Conservation (phyloP, 2,797 vertebrate genomes). For the Diceros bicornis region DNA sequence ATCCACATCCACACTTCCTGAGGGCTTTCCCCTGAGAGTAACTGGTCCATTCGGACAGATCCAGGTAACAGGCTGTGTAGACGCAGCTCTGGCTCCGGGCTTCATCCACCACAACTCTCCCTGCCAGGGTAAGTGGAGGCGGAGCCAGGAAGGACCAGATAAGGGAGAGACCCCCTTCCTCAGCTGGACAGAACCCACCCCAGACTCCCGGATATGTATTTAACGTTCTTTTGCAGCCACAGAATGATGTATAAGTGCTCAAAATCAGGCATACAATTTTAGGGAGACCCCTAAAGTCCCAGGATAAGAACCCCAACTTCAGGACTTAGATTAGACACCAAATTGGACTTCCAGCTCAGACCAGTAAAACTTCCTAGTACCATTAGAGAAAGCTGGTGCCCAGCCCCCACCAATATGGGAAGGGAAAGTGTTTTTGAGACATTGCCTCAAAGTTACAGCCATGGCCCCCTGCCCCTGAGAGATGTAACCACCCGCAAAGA, state of each 20-base stretch:
- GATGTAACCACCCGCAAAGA: not conserved
- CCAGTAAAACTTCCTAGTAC: not conserved
- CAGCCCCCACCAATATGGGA: not conserved
- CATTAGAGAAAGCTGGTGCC: not conserved
- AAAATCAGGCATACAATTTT: not conserved
- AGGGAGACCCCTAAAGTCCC: not conserved
- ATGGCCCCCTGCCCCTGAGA: not conserved
- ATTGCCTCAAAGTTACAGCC: not conserved
- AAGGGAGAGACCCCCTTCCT: not conserved
- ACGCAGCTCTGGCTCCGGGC: not conserved
- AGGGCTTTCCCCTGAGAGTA: not conserved
- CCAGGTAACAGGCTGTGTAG: not conserved
- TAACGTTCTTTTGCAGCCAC: not conserved
- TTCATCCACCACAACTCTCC: not conserved
- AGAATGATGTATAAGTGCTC: not conserved
- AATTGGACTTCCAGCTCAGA: not conserved
- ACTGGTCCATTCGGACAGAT: too few relatives aligned
- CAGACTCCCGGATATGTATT: not conserved
- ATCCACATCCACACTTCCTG: not conserved
- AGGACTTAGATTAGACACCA: not conserved
- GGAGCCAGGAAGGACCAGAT: not conserved
- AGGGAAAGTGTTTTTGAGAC: not conserved
- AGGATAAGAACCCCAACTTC: not conserved
- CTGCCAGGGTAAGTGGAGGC: too few relatives aligned
- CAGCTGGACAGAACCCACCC: not conserved